These are phyloP conservation scores for Varanus komodoensis DNA, from an alignment of 2,113 vertebrate species.

Conservation along the genomic window DNA sequence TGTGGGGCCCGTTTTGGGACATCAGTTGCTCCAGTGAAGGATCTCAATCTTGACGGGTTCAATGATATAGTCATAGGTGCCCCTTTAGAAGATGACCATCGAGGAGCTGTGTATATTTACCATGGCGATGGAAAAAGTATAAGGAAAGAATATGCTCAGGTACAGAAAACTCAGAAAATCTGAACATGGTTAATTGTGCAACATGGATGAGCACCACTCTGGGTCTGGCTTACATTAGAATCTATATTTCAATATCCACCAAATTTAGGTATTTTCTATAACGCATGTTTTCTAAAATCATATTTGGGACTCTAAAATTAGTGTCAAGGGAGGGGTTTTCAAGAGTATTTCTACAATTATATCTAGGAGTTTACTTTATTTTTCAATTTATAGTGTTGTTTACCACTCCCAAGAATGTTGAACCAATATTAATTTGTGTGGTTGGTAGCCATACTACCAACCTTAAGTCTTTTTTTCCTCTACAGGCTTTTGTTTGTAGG, in stretches of 20 bases:
- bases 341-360: neutral
- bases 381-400: neutral
- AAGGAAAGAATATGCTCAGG: constrained; percentile 88
- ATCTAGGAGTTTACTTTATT: neutral
- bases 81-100: constrained; percentile 92
- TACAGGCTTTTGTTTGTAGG: neutral
- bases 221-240: neutral
- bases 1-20: constrained; percentile 95
- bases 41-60: constrained; percentile 93
- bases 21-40: constrained; percentile 89
- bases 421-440: neutral
- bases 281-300: neutral
- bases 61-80: constrained; percentile 93
- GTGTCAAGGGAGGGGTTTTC: neutral
- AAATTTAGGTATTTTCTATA: neutral
- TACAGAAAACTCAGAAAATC: constrained; percentile 50
- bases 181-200: neutral
- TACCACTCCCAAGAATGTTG: neutral
- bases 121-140: constrained; percentile 85
- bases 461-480: neutral
- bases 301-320: neutral
- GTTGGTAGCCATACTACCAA: neutral
- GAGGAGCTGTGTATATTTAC: constrained; percentile 93
- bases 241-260: neutral
- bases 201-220: no score